A percentile compares a stretch with the other conserved stretches of the same genome.
Evolutionary conservation across 2,888 invertebrate species (phyloP).

Genomic region (Petrolisthes manimaculis): DNA sequence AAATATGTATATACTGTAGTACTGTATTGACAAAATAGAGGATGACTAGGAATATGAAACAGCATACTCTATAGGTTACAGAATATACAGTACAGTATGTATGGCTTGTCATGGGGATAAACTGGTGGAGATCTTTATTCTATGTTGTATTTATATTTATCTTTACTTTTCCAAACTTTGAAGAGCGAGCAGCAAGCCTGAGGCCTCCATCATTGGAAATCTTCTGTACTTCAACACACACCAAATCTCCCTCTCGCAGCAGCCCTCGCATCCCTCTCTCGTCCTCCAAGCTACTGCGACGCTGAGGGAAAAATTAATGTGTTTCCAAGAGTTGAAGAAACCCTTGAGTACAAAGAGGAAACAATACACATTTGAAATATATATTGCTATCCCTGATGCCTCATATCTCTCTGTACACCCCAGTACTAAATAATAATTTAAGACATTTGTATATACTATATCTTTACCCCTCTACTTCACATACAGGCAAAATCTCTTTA

Average conservation of each 20-base stretch:
- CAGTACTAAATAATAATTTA: too few species aligned
- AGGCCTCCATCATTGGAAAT: constrained; percentile 91
- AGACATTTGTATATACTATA: too few species aligned
- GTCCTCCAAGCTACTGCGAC: constrained; percentile 93
- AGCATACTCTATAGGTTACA: too few species aligned
- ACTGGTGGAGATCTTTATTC: too few species aligned
- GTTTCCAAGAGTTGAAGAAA: too few species aligned
- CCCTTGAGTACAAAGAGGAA: background rate
- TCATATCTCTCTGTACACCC: background rate
- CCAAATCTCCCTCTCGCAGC: constrained; percentile 93
- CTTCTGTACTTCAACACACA: constrained; percentile 97
- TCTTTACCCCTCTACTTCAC: too few species aligned
- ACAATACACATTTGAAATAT: background rate
- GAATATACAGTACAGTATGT: too few species aligned
- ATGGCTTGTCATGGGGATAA: too few species aligned
- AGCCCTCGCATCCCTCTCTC: constrained; percentile 97
- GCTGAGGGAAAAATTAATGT: constrained; percentile 20
- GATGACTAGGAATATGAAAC: too few species aligned
- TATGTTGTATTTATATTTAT: background rate
- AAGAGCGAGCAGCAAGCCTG: constrained; percentile 93
- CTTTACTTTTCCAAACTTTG: constrained; percentile 93
- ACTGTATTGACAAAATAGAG: too few species aligned
- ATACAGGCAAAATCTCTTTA: too few species aligned
- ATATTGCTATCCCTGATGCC: background rate
- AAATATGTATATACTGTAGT: too few species aligned